Percentiles rank a stretch among this genome's conserved stretches.
phyloP scores from a whole-genome alignment of 1,140 invertebrate genomes.

The Drosophila sucinea region DNA sequence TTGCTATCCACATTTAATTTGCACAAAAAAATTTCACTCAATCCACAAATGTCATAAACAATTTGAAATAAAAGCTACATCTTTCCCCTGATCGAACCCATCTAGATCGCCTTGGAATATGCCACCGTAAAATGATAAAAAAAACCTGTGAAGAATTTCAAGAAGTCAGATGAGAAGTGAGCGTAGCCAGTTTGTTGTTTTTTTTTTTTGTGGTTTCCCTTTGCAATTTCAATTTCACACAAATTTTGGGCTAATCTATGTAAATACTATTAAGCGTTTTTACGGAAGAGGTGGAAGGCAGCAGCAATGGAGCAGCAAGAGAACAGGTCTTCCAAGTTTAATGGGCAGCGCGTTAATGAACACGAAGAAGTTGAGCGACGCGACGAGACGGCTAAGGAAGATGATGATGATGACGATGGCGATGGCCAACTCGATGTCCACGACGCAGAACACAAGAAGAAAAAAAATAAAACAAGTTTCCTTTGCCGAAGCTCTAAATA shows the following conservation, averaged over 20 bases:
- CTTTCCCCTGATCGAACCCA: too few relatives aligned
- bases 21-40: too few relatives aligned
- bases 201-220: slow-evolving; percentile 1
- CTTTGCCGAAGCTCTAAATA: too few relatives aligned
- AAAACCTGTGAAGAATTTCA: too few relatives aligned
- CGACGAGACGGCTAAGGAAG: slow-evolving; percentile 27
- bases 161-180: too few relatives aligned
- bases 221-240: slow-evolving; percentile 75
- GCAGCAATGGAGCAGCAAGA: background rate
- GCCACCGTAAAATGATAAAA: too few relatives aligned
- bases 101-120: too few relatives aligned
- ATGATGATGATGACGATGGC: background rate
- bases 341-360: slow-evolving; percentile 78
- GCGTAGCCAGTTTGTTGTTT: background rate
- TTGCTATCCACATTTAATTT: too few relatives aligned
- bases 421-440: background rate
- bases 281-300: background rate
- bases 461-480: background rate
- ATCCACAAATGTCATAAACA: too few relatives aligned
- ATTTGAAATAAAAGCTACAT: too few relatives aligned
- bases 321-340: slow-evolving; percentile 67
- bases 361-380: slow-evolving; percentile 67
- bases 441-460: background rate
- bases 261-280: slow-evolving; percentile 80
- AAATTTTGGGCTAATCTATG: slow-evolving; percentile 80